Evolutionary conservation across 2,113 vertebrate species (phyloP).

Genomic region (Lophochroa leadbeateri): DNA sequence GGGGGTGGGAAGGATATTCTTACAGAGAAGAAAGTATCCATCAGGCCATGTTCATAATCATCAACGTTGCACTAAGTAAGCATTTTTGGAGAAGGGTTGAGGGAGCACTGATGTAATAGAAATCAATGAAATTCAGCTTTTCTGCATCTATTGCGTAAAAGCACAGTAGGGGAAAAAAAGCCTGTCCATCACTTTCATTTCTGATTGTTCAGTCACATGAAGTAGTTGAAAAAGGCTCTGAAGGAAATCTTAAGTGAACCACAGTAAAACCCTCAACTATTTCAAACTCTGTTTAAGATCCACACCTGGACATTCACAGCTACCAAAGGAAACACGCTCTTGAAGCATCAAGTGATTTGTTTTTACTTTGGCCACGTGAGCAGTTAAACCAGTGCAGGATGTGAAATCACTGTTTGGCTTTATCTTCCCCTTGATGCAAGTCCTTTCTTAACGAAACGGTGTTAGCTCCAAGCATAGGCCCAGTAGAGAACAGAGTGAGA

Average conservation of each 20-base stretch:
- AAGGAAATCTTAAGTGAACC: not conserved
- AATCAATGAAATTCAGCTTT: conserved; percentile 66
- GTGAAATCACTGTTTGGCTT: not conserved
- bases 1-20: conserved; percentile 29
- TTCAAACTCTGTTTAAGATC: not conserved
- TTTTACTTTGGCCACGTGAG: not conserved
- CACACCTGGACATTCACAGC: not conserved
- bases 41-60: conserved; percentile 31
- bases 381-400: not conserved
- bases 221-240: not conserved
- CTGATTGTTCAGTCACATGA: not conserved
- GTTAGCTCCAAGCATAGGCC: not conserved
- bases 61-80: conserved; percentile 26
- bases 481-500: not conserved
- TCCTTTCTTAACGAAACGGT: not conserved
- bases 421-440: not conserved
- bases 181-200: not conserved
- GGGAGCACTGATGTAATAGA: conserved; percentile 1
- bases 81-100: conserved; percentile 22
- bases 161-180: not conserved
- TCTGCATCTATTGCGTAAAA: conserved; percentile 30
- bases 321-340: not conserved
- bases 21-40: conserved; percentile 5
- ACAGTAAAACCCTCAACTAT: not conserved
- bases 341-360: not conserved